A percentile compares a stretch with the other conserved stretches of the same genome.
phyloP scores from a whole-genome alignment of 37 sponge, comb jelly and placozoan genomes.

The Corticium candelabrum region DNA sequence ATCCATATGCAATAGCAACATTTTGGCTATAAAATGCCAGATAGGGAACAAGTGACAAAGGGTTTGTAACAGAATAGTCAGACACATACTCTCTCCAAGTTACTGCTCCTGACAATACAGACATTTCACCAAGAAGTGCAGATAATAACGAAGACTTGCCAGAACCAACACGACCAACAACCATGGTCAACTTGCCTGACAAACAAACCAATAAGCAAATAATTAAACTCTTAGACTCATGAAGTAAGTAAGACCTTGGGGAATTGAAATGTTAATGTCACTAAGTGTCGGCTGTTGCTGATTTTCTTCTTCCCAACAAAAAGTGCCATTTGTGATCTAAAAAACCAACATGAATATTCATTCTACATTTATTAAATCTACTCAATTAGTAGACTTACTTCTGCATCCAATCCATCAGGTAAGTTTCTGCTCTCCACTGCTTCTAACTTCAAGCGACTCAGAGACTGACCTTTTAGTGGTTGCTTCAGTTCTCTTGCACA shows the following conservation, averaged over 20 bases:
- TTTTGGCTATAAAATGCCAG: background rate
- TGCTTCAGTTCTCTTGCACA: background rate
- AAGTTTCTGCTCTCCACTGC: no score
- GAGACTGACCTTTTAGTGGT: no score
- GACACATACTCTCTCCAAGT: background rate
- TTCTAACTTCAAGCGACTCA: no score
- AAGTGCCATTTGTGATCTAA: background rate
- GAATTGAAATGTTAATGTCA: background rate
- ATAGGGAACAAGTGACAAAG: background rate
- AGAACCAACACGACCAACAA: slow-evolving; percentile 8
- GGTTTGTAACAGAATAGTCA: background rate
- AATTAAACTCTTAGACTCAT: background rate
- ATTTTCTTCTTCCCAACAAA: background rate
- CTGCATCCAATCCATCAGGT: no score
- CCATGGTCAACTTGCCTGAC: background rate
- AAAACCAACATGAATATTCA: no score
- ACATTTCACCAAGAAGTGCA: slow-evolving; percentile 5
- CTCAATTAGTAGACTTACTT: no score
- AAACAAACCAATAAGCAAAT: no score
- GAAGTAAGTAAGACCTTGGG: background rate
- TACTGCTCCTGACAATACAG: background rate
- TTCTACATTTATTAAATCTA: no score
- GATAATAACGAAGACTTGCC: background rate
- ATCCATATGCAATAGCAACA: slow-evolving; percentile 5
- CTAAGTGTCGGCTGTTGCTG: background rate